These are phyloP conservation scores for Ellobius talpinus DNA, from an alignment of 2,113 vertebrate genomes.

Conservation along the genomic window DNA sequence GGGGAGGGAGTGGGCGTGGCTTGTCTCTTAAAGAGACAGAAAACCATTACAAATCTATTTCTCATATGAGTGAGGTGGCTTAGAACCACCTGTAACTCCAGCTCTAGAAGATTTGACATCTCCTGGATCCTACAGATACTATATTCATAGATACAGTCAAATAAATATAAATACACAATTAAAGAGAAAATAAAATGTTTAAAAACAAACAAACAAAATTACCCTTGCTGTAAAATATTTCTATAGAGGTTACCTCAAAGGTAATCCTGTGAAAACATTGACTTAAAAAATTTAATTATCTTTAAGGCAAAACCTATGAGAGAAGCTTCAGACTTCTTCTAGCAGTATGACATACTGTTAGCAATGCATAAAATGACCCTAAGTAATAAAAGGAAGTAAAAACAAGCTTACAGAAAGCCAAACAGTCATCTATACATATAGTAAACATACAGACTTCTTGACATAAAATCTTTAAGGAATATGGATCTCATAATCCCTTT, in stretches of 20 bases:
- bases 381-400: conserved; percentile 25
- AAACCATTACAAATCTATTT: too few species aligned
- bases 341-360: neutral
- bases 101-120: too few species aligned
- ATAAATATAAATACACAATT: too few species aligned
- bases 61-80: too few species aligned
- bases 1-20: too few species aligned
- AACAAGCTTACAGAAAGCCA: neutral
- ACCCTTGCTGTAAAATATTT: neutral
- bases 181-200: neutral
- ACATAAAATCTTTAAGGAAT: conserved; percentile 31
- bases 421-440: neutral
- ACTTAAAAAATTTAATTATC: neutral
- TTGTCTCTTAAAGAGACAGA: too few species aligned
- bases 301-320: neutral
- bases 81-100: too few species aligned
- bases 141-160: neutral
- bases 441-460: neutral
- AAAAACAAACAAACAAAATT: neutral
- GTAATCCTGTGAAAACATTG: neutral
- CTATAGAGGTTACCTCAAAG: neutral
- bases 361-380: neutral
- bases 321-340: neutral
- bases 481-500: neutral
- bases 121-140: too few species aligned